Conservation (phyloP, 2,888 invertebrate genomes). For the Orthonevra nobilis region DNA sequence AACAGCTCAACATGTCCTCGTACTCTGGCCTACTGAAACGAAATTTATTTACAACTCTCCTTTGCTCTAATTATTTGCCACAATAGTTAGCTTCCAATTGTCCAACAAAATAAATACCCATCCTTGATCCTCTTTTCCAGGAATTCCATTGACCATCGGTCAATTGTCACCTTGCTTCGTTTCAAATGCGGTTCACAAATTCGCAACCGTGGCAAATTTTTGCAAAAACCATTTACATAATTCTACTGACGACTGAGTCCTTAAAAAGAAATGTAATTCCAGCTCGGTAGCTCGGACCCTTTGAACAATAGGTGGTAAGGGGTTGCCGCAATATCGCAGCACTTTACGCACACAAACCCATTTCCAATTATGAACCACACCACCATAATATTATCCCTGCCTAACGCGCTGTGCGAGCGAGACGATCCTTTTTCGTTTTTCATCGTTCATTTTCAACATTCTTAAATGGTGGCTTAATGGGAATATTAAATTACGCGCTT, state of each 20-base stretch:
- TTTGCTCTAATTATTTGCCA: conserved; percentile 34
- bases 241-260: not conserved
- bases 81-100: conserved; percentile 4
- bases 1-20: not conserved
- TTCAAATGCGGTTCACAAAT: conserved; percentile 26
- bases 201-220: conserved; percentile 34
- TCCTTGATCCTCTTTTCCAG: conserved; percentile 40
- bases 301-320: conserved; percentile 40
- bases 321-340: conserved; percentile 18
- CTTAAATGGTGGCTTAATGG: conserved; percentile 80
- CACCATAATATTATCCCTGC: conserved; percentile 1
- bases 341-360: conserved; percentile 21
- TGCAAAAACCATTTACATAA: conserved; percentile 6
- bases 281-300: too few relatives aligned
- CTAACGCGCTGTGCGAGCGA: conserved; percentile 7
- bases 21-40: too few relatives aligned
- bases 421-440: conserved; percentile 16
- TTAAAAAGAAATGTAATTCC: not conserved
- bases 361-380: conserved; percentile 9
- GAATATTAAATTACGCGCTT: conserved; percentile 80
- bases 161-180: not conserved
- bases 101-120: not conserved
- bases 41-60: not conserved
- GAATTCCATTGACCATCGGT: conserved; percentile 20
- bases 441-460: conserved; percentile 70